These are phyloP conservation scores for Parnassius mnemosyne DNA, from an alignment of 2,888 invertebrate species.

Conservation along the genomic window DNA sequence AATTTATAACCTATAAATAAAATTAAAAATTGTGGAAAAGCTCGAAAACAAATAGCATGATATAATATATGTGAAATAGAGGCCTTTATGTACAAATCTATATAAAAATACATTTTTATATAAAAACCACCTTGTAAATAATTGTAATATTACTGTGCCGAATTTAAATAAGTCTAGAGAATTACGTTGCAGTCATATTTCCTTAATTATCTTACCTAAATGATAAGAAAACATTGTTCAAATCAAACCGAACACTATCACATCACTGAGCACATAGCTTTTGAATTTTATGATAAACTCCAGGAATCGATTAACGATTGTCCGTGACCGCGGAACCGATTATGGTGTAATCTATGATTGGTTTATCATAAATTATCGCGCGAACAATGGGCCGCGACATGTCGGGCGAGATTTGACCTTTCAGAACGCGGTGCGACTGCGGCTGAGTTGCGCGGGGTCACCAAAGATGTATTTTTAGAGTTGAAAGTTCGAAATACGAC, in stretches of 20 bases:
- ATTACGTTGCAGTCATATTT: neutral
- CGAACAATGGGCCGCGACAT: slow-evolving; percentile 39
- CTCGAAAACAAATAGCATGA: no score
- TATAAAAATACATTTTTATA: no score
- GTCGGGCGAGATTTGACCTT: slow-evolving; percentile 74
- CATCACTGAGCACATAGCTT: slow-evolving; percentile 16
- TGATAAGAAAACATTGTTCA: neutral
- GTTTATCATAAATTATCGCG: slow-evolving; percentile 31
- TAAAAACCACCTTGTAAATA: no score
- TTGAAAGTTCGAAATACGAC: slow-evolving; percentile 81
- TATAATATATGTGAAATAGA: no score
- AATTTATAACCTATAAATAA: no score
- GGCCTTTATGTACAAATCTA: no score
- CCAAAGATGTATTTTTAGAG: slow-evolving; percentile 78
- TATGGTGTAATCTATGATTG: slow-evolving; percentile 19
- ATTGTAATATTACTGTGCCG: no score
- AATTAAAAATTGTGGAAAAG: no score
- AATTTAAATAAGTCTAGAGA: neutral
- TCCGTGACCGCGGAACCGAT: slow-evolving; percentile 18
- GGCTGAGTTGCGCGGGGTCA: slow-evolving; percentile 75
- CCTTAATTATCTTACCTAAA: slow-evolving; percentile 1
- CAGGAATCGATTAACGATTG: slow-evolving; percentile 17
- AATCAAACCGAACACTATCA: slow-evolving; percentile 9
- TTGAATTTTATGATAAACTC: slow-evolving; percentile 5
- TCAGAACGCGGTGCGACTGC: slow-evolving; percentile 74